These are phyloP conservation scores for Stictocephala bisonia DNA, from an alignment of 2,888 invertebrate genomes.

Conservation along the genomic window DNA sequence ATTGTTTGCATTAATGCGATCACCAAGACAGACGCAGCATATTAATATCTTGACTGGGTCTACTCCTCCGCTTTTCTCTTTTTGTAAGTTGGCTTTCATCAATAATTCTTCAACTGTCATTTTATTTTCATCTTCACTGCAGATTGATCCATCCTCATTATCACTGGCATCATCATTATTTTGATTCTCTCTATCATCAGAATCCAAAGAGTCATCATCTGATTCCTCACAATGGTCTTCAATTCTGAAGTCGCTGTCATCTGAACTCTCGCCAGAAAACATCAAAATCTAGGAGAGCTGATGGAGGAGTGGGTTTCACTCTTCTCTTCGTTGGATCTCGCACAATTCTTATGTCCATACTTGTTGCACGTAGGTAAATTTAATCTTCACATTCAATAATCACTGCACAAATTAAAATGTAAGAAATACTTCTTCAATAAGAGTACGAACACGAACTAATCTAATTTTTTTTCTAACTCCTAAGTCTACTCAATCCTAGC, in stretches of 20 bases:
- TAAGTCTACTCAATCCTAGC: too few species aligned
- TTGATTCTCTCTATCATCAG: slow-evolving; percentile 54
- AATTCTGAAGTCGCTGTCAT: slow-evolving; percentile 94
- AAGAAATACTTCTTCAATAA: too few species aligned
- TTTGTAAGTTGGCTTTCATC: background rate
- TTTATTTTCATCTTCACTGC: background rate
- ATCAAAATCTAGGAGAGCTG: slow-evolving; percentile 76
- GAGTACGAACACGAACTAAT: too few species aligned
- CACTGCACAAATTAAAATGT: too few species aligned
- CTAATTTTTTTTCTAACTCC: too few species aligned
- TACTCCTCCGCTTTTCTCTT: slow-evolving; percentile 53
- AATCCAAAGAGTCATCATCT: slow-evolving; percentile 75
- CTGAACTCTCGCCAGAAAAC: slow-evolving; percentile 91
- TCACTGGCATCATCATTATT: background rate
- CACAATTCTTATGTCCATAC: too few species aligned
- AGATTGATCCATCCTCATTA: background rate
- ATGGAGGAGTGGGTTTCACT: background rate
- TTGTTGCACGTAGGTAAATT: too few species aligned
- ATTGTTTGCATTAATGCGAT: slow-evolving; percentile 91
- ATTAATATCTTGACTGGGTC: slow-evolving; percentile 79
- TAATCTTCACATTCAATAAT: too few species aligned
- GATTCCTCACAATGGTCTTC: slow-evolving; percentile 85
- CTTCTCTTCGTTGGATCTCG: too few species aligned
- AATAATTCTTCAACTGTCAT: background rate
- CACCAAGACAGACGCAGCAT: slow-evolving; percentile 93